Evolutionary conservation across 2,888 invertebrate species (phyloP).

Genomic region (Polyommatus icarus): DNA sequence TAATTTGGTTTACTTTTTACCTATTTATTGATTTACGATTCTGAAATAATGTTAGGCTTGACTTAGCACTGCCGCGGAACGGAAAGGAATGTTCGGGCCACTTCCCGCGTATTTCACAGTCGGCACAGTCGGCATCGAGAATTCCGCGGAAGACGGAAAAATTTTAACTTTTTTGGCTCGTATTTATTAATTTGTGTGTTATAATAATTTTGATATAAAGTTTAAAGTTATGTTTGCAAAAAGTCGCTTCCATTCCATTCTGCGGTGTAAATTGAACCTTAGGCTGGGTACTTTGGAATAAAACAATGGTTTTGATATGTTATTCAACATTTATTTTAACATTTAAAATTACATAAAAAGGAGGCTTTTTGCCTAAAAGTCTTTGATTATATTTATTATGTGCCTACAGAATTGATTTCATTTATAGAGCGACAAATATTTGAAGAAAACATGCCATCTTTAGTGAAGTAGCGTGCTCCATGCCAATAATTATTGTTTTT

Average conservation of each 20-base stretch:
- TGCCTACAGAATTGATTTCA: constrained; percentile 74
- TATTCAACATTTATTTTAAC: constrained; percentile 78
- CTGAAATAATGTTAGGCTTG: too few relatives aligned
- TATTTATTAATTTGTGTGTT: too few relatives aligned
- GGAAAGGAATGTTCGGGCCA: too few relatives aligned
- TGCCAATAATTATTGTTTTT: not conserved
- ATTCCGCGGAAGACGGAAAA: too few relatives aligned
- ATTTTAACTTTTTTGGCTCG: too few relatives aligned
- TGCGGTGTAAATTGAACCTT: too few relatives aligned
- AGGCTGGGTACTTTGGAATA: constrained; percentile 45
- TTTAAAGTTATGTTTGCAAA: too few relatives aligned
- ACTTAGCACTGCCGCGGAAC: too few relatives aligned
- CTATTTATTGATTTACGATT: not conserved
- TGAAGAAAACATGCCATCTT: constrained; percentile 41
- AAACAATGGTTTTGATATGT: constrained; percentile 68
- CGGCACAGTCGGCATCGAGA: too few relatives aligned
- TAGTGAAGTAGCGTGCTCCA: not conserved
- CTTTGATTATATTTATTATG: constrained; percentile 66
- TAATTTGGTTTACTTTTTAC: not conserved
- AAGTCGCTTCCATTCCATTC: too few relatives aligned
- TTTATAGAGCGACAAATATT: constrained; percentile 59
- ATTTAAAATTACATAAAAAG: constrained; percentile 80
- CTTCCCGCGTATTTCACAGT: too few relatives aligned
- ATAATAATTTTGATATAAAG: too few relatives aligned
- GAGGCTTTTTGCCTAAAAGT: constrained; percentile 76